A percentile compares a stretch with the other conserved stretches of the same genome.
Evolutionary conservation across 2,797 vertebrate genomes (phyloP).

Genomic region (Clarias pachynema): DNA sequence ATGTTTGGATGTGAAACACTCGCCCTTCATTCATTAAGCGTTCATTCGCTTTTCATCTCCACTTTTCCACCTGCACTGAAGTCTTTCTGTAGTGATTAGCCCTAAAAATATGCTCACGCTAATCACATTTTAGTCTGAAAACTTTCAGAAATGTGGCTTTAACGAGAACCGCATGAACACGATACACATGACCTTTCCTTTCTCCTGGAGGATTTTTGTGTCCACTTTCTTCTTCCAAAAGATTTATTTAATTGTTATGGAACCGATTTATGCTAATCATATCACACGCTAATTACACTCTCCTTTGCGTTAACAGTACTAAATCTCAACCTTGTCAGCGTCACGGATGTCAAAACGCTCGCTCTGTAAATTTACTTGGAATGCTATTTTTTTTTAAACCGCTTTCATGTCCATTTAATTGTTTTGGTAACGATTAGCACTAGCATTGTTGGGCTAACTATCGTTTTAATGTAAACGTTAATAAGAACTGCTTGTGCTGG

Average conservation of each 20-base stretch:
- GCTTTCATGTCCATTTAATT: not conserved
- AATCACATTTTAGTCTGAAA: not conserved
- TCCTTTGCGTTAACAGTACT: not conserved
- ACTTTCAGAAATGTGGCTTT: not conserved
- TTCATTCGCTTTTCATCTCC: not conserved
- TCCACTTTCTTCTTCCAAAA: slow-evolving; percentile 4
- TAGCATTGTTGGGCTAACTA: not conserved
- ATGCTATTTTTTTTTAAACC: not conserved
- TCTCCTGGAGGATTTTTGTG: not conserved
- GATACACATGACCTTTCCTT: not conserved
- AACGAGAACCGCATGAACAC: not conserved
- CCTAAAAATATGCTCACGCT: too few species aligned
- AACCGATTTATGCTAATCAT: slow-evolving; percentile 2
- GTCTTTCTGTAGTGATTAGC: not conserved
- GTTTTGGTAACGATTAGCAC: not conserved
- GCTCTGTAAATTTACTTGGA: not conserved
- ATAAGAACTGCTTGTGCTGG: not conserved
- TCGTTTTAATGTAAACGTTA: not conserved
- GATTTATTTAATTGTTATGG: not conserved
- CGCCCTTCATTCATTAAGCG: too few species aligned
- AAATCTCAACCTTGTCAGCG: not conserved
- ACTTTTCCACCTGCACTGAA: not conserved
- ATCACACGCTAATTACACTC: not conserved
- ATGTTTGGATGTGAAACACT: not conserved
- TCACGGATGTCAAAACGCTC: not conserved